Evolutionary conservation across 2,113 vertebrate genomes (phyloP).

Genomic region (Tenrec ecaudatus): DNA sequence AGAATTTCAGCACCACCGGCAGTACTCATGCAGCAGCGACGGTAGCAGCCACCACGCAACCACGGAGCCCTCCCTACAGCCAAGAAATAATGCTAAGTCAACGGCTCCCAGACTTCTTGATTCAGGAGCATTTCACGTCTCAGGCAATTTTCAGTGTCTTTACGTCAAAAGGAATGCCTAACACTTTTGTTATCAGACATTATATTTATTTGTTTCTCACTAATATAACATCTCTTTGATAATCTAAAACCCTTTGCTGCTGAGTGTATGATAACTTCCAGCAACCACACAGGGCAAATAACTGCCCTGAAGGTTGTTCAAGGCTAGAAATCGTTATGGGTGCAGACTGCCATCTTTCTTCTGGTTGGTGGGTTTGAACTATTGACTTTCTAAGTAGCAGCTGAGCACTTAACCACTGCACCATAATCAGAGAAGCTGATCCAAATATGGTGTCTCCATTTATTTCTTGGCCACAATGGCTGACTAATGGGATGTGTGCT

Average conservation of each 20-base stretch:
- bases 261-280: not conserved
- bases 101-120: not conserved
- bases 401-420: not conserved
- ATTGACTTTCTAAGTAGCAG: not conserved
- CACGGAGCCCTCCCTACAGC: rapidly evolving
- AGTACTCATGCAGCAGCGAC: not conserved
- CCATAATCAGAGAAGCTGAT: not conserved
- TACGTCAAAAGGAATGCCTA: not conserved
- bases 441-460: not conserved
- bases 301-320: not conserved
- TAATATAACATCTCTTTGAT: not conserved
- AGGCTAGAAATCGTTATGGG: not conserved
- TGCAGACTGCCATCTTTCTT: not conserved
- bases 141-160: not conserved
- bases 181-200: not conserved
- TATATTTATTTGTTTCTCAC: not conserved
- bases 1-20: not conserved
- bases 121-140: not conserved
- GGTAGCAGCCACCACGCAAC: no score
- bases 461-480: conserved; percentile 28
- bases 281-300: not conserved
- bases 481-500: not conserved
- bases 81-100: not conserved
- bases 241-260: not conserved
- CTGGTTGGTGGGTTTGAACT: not conserved